phyloP scores from a whole-genome alignment of 2,797 vertebrate species.

The Dipus sagitta region DNA sequence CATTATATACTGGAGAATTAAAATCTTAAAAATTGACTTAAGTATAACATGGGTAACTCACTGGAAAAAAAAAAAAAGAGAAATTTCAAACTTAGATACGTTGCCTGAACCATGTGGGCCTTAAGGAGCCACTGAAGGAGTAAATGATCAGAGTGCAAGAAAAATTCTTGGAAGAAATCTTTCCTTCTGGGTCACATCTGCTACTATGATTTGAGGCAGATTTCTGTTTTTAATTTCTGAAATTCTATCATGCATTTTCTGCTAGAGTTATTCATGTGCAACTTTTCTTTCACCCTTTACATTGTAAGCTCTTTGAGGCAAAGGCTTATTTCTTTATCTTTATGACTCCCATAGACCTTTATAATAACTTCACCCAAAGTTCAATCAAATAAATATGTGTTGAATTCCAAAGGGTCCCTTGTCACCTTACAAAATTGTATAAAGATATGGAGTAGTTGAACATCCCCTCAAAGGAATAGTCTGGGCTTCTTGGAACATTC shows the following conservation, averaged over 20 bases:
- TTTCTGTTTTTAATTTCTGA: conserved; percentile 53
- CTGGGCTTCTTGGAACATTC: background rate
- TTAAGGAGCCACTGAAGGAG: background rate
- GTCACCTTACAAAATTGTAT: background rate
- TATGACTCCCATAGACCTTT: background rate
- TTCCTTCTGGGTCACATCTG: conserved; percentile 10
- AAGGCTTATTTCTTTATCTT: conserved; percentile 58
- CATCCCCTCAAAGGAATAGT: background rate
- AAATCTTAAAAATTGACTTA: conserved; percentile 23
- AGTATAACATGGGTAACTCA: background rate
- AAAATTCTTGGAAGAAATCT: conserved; percentile 41
- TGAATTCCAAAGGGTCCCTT: background rate
- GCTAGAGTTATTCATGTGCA: background rate
- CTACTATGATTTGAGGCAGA: background rate
- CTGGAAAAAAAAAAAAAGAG: background rate
- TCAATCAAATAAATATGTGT: background rate
- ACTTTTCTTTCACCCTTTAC: background rate
- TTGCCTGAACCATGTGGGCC: background rate
- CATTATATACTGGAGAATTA: background rate
- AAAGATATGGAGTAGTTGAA: background rate
- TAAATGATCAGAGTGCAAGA: conserved; percentile 23
- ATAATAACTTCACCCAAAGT: background rate
- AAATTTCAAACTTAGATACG: background rate
- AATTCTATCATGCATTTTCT: conserved; percentile 18
- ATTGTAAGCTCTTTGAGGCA: background rate